Evolutionary conservation across 2,113 vertebrate species (phyloP).

Genomic region (Cebidichthys violaceus): DNA sequence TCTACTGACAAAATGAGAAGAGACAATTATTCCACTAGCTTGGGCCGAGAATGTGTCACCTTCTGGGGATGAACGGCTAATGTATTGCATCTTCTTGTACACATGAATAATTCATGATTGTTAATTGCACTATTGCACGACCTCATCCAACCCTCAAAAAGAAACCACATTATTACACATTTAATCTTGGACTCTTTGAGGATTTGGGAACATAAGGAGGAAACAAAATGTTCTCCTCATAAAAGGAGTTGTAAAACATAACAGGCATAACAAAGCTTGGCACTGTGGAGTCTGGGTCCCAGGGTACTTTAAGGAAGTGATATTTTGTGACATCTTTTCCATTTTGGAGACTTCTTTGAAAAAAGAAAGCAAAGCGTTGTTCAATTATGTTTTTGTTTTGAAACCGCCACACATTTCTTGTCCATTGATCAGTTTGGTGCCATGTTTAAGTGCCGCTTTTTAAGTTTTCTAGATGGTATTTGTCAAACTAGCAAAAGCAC

Average conservation of each 20-base stretch:
- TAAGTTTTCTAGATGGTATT: background rate
- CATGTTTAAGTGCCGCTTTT: background rate
- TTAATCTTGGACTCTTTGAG: constrained; percentile 20
- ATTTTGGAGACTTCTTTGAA: background rate
- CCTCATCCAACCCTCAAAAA: constrained; percentile 22
- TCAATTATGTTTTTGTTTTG: background rate
- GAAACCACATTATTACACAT: constrained; percentile 17
- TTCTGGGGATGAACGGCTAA: constrained; percentile 56
- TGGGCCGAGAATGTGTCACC: constrained; percentile 49
- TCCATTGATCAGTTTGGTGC: background rate
- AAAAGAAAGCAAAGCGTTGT: background rate
- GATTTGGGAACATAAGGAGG: background rate
- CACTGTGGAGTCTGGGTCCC: background rate
- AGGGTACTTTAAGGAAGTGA: background rate
- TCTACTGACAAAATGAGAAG: constrained; percentile 62
- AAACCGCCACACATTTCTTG: background rate
- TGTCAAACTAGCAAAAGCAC: background rate
- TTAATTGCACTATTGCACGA: constrained; percentile 56
- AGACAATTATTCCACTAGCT: constrained; percentile 75
- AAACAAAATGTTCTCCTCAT: background rate
- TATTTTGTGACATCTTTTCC: background rate
- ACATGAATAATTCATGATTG: constrained; percentile 66
- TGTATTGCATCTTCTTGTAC: constrained; percentile 54
- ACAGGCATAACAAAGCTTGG: background rate
- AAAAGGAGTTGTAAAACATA: background rate